Evolutionary conservation across 2,113 vertebrate species (phyloP).

Genomic region (Psettodes erumei): DNA sequence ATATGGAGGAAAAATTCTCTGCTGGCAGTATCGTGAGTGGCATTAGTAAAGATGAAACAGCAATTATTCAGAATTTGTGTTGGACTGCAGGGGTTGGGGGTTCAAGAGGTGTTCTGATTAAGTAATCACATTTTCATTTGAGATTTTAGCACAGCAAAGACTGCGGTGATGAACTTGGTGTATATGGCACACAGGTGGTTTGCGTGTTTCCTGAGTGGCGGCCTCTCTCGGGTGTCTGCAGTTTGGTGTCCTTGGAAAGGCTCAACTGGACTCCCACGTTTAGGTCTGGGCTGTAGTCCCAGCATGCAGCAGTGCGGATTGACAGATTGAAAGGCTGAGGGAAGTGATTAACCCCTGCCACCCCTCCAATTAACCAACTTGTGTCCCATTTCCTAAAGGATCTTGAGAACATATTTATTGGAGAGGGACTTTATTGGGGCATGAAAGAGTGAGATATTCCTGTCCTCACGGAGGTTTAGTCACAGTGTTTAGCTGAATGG

Average conservation of each 20-base stretch:
- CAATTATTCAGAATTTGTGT: conserved; percentile 43
- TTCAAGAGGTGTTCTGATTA: conserved; percentile 22
- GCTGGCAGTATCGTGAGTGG: conserved; percentile 44
- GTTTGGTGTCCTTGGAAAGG: conserved; percentile 57
- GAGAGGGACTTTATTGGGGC: conserved; percentile 34
- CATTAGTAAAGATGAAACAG: conserved; percentile 37
- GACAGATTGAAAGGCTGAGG: conserved; percentile 78
- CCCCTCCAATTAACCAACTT: conserved; percentile 69
- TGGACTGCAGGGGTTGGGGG: neutral
- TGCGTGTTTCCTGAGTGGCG: conserved; percentile 48
- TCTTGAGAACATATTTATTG: conserved; percentile 57
- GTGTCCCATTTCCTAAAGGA: conserved; percentile 67
- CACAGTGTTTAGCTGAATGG: neutral
- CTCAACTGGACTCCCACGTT: conserved; percentile 46
- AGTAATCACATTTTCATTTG: conserved; percentile 26
- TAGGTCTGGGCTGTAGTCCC: conserved; percentile 43
- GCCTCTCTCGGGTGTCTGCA: conserved; percentile 48
- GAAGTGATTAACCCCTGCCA: conserved; percentile 76
- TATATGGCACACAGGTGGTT: conserved; percentile 84
- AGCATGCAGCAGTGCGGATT: conserved; percentile 62
- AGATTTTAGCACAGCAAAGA: neutral
- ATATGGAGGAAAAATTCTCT: conserved; percentile 34
- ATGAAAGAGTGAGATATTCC: conserved; percentile 12
- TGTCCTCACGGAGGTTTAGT: neutral
- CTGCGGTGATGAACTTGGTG: conserved; percentile 43